Conservation (phyloP, 1,140 invertebrate genomes). For the Pogonognathellus flavescens region DNA sequence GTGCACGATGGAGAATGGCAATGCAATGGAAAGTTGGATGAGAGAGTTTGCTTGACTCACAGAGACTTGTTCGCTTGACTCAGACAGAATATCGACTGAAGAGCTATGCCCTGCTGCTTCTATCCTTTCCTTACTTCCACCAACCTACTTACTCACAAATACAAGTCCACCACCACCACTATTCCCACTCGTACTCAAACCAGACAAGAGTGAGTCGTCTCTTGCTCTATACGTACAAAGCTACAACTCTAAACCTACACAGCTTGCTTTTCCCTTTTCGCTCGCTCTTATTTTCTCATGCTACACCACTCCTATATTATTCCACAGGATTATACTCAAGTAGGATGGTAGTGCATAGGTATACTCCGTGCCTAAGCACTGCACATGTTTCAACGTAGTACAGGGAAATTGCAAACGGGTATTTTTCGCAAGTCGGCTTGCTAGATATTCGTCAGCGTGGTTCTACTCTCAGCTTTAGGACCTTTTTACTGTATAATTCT, state of each 20-base stretch:
- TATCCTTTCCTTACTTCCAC: background rate
- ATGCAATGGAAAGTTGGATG: background rate
- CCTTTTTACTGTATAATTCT: too few relatives aligned
- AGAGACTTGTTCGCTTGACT: slow-evolving; percentile 24
- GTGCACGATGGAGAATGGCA: too few relatives aligned
- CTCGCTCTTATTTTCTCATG: too few relatives aligned
- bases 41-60: background rate
- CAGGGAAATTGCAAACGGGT: slow-evolving; percentile 22
- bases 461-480: too few relatives aligned
- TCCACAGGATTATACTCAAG: too few relatives aligned
- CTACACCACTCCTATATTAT: too few relatives aligned
- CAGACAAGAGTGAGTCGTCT: background rate
- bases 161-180: background rate
- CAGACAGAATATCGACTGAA: slow-evolving; percentile 58
- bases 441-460: too few relatives aligned
- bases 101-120: background rate
- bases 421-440: slow-evolving; percentile 36
- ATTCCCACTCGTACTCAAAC: background rate
- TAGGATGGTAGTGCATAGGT: too few relatives aligned
- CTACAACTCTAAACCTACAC: background rate
- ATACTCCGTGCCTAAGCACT: background rate
- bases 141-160: background rate
- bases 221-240: background rate
- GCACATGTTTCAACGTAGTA: background rate
- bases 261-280: too few relatives aligned